Evolutionary conservation across 2,888 invertebrate genomes (phyloP).

Genomic region (Caenorhabditis doughertyi): DNA sequence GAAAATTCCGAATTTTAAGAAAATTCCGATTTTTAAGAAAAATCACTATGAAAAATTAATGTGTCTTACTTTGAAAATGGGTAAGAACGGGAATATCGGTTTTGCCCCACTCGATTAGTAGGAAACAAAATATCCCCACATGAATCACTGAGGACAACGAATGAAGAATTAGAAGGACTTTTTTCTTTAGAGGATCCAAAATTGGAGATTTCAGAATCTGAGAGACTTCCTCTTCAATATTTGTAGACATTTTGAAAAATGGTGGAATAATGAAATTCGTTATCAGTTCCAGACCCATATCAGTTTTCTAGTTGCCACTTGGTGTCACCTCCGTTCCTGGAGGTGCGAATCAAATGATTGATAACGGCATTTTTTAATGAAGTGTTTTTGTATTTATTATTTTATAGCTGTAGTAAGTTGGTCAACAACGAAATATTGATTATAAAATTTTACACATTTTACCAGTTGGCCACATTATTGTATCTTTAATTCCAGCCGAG

Average conservation of each 20-base stretch:
- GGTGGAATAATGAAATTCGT: not conserved
- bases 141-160: slow-evolving; percentile 17
- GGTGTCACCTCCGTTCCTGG: slow-evolving; percentile 16
- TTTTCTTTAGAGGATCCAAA: slow-evolving; percentile 19
- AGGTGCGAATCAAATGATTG: slow-evolving; percentile 17
- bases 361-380: not conserved
- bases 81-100: slow-evolving; percentile 5
- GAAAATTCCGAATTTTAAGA: too few relatives aligned
- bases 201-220: not conserved
- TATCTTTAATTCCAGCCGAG: too few relatives aligned
- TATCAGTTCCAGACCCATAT: slow-evolving; percentile 17
- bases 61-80: slow-evolving; percentile 45
- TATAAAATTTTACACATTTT: not conserved
- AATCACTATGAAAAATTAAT: too few relatives aligned
- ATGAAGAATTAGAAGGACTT: slow-evolving; percentile 13
- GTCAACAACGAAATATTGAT: not conserved
- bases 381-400: not conserved
- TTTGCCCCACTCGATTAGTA: slow-evolving; percentile 44
- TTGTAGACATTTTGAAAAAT: not conserved
- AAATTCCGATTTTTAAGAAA: not conserved
- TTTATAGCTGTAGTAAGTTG: too few relatives aligned
- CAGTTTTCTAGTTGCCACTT: not conserved
- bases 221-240: not conserved
- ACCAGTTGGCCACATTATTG: too few relatives aligned
- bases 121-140: slow-evolving; percentile 20